Base-by-base conservation (phyloP, 2,888 invertebrate genomes). In the Chromoteleia sp. region DNA sequence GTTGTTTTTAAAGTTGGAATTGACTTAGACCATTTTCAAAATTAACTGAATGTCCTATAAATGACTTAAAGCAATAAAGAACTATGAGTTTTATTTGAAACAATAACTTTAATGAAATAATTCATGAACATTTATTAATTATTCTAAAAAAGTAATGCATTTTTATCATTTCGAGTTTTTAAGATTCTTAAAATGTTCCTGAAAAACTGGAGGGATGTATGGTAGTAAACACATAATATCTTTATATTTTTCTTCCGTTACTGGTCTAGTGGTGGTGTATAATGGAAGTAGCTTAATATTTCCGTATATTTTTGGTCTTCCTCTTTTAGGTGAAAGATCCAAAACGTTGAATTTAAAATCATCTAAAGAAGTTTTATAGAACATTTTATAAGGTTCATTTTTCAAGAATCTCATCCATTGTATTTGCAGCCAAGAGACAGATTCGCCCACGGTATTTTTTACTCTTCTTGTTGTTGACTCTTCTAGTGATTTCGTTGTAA, bases 311-410 rank as follows among this genome's bases (percentile, higher is more conserved):
- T 33, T 7, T 4, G 8, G 4, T 1, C 4, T 7, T 7, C 10
- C 10, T 33, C n/a, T n/a, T n/a, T n/a, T n/a, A n/a, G n/a, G n/a
- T n/a, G n/a, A n/a, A n/a, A n/a, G n/a, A n/a, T n/a, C n/a, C n/a
- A 8, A 33, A 33, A 33, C 33, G 7, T 65, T 30, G 12, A 74
- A 74, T 54, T 65, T 12, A 17, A 29, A 17, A 48, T 48, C 48
- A 65, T 73, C 67, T 67, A 76, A 58, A 68, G 74, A 74, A 54
- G 65, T 63, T 14, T 74, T 74, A 54, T 65, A 74, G n/a, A n/a
- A n/a, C n/a, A n/a, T n/a, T n/a, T n/a, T n/a, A n/a, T n/a, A n/a
- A n/a, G 8, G 29, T 52, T 39, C 61, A 48, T 50, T 67, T 68
- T 68, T 67, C 52, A 68, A 67, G 50, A 76, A 50, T 29, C 29